A percentile compares a stretch with the other conserved stretches of the same genome.
Conservation (phyloP, 1,140 invertebrate genomes). For the Drosophila sturtevanti region DNA sequence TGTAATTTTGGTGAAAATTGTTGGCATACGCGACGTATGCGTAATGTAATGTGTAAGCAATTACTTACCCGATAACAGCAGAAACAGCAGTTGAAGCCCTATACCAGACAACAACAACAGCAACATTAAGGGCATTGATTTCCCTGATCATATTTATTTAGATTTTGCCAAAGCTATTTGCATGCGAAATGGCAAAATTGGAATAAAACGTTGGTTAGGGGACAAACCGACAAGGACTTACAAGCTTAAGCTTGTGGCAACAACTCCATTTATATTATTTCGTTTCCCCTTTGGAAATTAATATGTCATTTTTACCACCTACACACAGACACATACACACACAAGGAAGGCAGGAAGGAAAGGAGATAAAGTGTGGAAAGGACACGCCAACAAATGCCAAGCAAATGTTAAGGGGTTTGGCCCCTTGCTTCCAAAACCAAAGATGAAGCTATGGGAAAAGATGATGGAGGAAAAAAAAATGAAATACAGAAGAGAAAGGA, state of each 20-base stretch:
- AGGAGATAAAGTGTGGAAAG: constrained; percentile 24
- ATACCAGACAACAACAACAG: constrained; percentile 3
- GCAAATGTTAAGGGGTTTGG: constrained; percentile 54
- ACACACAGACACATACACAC: constrained; percentile 15
- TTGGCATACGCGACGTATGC: constrained; percentile 34
- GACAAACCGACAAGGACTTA: constrained; percentile 31
- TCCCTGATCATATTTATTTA: constrained; percentile 75
- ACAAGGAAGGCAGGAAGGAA: constrained; percentile 7
- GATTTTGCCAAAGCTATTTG: constrained; percentile 63
- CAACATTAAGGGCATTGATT: constrained; percentile 57
- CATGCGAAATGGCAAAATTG: constrained; percentile 45
- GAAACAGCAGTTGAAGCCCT: not conserved
- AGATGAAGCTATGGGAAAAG: constrained; percentile 44
- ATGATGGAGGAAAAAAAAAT: constrained; percentile 34
- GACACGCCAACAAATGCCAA: constrained; percentile 35
- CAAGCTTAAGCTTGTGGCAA: constrained; percentile 60
- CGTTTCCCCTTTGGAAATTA: constrained; percentile 80
- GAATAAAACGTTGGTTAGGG: not conserved
- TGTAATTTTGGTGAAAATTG: constrained; percentile 5
- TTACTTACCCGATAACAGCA: constrained; percentile 19
- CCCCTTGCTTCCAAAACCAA: constrained; percentile 21
- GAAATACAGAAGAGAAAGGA: constrained; percentile 23
- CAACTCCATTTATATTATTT: constrained; percentile 80
- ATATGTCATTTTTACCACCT: constrained; percentile 78
- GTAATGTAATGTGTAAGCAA: constrained; percentile 55